phyloP scores from a whole-genome alignment of 2,113 vertebrate species.

The Dissostichus mawsoni region DNA sequence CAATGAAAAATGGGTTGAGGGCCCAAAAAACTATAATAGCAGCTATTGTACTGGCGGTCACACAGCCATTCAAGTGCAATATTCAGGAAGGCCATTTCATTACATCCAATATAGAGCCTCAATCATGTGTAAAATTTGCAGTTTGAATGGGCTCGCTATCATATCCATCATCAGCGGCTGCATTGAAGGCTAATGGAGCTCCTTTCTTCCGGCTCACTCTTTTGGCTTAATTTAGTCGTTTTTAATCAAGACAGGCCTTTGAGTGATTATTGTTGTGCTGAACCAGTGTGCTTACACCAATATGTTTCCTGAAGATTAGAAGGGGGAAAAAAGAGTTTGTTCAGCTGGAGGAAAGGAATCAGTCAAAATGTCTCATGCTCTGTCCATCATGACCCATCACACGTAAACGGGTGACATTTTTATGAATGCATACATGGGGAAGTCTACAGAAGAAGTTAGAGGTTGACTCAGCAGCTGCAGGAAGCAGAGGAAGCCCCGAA shows the following conservation, averaged over 20 bases:
- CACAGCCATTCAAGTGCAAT: constrained; percentile 89
- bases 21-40: constrained; percentile 90
- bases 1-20: constrained; percentile 89
- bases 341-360: constrained; percentile 51
- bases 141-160: constrained; percentile 91
- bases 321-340: constrained; percentile 27
- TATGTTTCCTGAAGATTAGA: constrained; percentile 84
- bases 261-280: constrained; percentile 75
- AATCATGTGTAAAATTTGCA: constrained; percentile 98
- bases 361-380: constrained; percentile 27
- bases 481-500: constrained; percentile 54
- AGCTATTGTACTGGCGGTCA: constrained; percentile 91
- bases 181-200: constrained; percentile 88
- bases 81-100: constrained; percentile 97
- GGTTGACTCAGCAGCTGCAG: constrained; percentile 50
- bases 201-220: constrained; percentile 92
- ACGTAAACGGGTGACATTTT: constrained; percentile 34
- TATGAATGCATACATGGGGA: constrained; percentile 34
- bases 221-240: constrained; percentile 82
- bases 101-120: constrained; percentile 97
- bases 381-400: neutral
- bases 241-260: constrained; percentile 78
- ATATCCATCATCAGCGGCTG: constrained; percentile 91
- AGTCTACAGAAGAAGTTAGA: constrained; percentile 29
- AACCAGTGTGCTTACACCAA: constrained; percentile 80